These are phyloP conservation scores for Morpho deidamia DNA, from an alignment of 2,888 invertebrate species.

Conservation along the genomic window DNA sequence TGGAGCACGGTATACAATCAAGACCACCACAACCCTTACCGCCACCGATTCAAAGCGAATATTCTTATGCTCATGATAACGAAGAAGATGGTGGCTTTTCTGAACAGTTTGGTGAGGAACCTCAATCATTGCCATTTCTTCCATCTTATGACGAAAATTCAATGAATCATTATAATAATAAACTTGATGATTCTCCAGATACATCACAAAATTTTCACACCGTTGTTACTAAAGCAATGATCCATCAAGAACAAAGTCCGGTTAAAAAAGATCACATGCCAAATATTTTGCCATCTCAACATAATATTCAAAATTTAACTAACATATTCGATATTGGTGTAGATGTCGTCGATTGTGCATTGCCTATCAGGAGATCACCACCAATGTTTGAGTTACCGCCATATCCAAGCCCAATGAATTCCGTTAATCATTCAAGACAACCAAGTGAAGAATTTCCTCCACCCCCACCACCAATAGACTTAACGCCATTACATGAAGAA, in stretches of 20 bases:
- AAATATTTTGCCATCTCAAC: slow-evolving; percentile 43
- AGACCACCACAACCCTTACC: slow-evolving; percentile 66
- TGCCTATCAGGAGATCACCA: slow-evolving; percentile 55
- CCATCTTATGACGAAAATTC: slow-evolving; percentile 73
- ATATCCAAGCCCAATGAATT: slow-evolving; percentile 88
- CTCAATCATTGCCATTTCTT: slow-evolving; percentile 80
- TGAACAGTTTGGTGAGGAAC: slow-evolving; percentile 75
- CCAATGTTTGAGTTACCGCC: slow-evolving; percentile 84
- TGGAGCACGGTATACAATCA: slow-evolving; percentile 58
- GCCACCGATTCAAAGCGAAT: slow-evolving; percentile 34
- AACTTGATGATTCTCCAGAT: slow-evolving; percentile 54
- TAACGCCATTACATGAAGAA: slow-evolving; percentile 81
- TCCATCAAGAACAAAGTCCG: slow-evolving; percentile 89
- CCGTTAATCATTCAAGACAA: slow-evolving; percentile 89
- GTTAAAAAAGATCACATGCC: slow-evolving; percentile 67
- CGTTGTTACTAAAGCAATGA: slow-evolving; percentile 91
- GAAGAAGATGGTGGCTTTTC: slow-evolving; percentile 71
- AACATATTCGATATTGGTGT: slow-evolving; percentile 69
- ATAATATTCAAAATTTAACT: slow-evolving; percentile 58
- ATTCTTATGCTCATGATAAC: slow-evolving; percentile 44
- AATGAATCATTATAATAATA: slow-evolving; percentile 54
- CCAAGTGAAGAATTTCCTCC: slow-evolving; percentile 94
- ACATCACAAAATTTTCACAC: slow-evolving; percentile 77
- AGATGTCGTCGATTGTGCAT: slow-evolving; percentile 82
- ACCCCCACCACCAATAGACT: slow-evolving; percentile 88